Evolutionary conservation across 2,113 vertebrate genomes (phyloP), one percentile per base, ranked within the genome.

Genomic region (Hassar affinis): DNA sequence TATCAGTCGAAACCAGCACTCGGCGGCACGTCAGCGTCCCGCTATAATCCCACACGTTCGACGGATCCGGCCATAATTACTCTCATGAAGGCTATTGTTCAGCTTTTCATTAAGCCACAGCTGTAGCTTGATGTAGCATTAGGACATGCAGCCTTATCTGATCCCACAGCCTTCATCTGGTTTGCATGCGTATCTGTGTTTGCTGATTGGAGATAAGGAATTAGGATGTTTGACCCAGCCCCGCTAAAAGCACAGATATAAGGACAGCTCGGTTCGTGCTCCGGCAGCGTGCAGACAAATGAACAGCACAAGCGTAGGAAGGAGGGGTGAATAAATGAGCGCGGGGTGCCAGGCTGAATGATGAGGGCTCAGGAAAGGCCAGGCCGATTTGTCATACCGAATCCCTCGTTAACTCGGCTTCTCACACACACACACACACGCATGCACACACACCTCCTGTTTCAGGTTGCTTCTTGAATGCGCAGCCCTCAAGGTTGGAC

Each of bases 371-470:
- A 76, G 89, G 80, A 85, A 30, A 72, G 66, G 35, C 52, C 20
- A 27, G 77, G 81, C 78, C 81, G 83, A 90, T 91, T 91, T 61
- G 89, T 90, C 89, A 91, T 88, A 84, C 84, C 82, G 35, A 84
- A 38, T 81, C 78, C 49, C 76, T 35, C 75, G 69, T 89, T n/a
- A n/a, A n/a, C n/a, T n/a, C n/a, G n/a, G n/a, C n/a, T n/a, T n/a
- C n/a, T n/a, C 69, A 27, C 76, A 64, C 27, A 45, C 51, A 69
- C 82, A 33, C 14, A 33, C 78, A 27, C 69, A 74, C 42, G 18
- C 69, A 49, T 61, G 64, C 42, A 54, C 61, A 64, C 77, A 71
- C 22, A 11, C 71, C 81, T 59, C 30, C 45, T n/a, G 66, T 74
- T 49, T 56, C 72, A 22, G 33, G n/a, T 56, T n/a, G n/a, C 47